phyloP scores from a whole-genome alignment of 2,113 vertebrate genomes.

The Stictonetta naevosa region DNA sequence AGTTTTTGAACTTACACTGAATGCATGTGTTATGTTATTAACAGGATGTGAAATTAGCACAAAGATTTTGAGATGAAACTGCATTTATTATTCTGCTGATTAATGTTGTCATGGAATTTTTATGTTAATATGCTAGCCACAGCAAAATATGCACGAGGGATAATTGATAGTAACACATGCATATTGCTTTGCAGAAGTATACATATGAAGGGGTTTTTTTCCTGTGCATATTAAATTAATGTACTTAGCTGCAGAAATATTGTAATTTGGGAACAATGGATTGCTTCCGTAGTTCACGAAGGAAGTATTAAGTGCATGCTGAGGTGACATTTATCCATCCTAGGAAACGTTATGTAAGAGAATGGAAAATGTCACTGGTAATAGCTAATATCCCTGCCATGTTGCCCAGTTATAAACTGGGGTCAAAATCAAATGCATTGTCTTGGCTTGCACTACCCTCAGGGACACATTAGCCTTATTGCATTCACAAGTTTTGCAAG shows the following conservation, averaged over 20 bases:
- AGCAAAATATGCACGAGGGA: background rate
- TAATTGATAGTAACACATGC: slow-evolving; percentile 3
- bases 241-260: background rate
- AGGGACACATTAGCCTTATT: background rate
- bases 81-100: slow-evolving; percentile 19
- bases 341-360: background rate
- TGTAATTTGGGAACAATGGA: background rate
- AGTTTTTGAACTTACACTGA: background rate
- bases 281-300: background rate
- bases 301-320: slow-evolving; percentile 16
- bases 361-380: slow-evolving; percentile 24
- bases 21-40: background rate
- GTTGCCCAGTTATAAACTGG: slow-evolving; percentile 17
- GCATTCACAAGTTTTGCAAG: background rate
- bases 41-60: background rate
- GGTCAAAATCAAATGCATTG: background rate
- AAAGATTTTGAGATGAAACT: background rate
- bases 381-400: background rate
- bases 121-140: slow-evolving; percentile 9
- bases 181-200: slow-evolving; percentile 22
- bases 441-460: background rate
- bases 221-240: background rate
- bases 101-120: slow-evolving; percentile 16
- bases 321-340: slow-evolving; percentile 30
- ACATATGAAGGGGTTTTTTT: background rate